Conservation (phyloP, 1,140 invertebrate genomes). For the Platorchestia sp. region DNA sequence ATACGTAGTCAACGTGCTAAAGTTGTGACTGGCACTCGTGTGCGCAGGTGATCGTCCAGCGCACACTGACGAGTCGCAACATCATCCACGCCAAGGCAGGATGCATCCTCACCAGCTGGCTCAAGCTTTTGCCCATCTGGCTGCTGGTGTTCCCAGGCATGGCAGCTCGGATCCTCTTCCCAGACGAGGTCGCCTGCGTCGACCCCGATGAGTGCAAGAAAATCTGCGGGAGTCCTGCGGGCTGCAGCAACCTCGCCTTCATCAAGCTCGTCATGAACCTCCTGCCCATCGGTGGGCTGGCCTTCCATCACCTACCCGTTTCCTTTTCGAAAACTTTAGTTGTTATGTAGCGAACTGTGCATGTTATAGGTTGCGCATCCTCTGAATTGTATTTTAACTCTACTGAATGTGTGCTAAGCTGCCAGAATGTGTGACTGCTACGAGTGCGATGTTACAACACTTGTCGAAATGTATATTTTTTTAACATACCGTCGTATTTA, state of each 20-base stretch:
- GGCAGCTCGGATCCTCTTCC: conserved; percentile 74
- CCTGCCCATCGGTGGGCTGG: conserved; percentile 71
- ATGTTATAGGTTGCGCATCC: not conserved
- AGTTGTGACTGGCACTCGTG: too few species aligned
- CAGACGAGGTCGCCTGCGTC: conserved; percentile 73
- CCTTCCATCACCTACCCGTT: not conserved
- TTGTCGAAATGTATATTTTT: too few species aligned
- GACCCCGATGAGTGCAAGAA: conserved; percentile 72
- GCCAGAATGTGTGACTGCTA: too few species aligned
- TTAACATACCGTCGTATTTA: too few species aligned
- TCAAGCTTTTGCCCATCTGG: conserved; percentile 76
- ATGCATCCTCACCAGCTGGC: conserved; percentile 74
- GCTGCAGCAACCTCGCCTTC: conserved; percentile 75
- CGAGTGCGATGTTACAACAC: too few species aligned
- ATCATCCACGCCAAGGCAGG: conserved; percentile 75
- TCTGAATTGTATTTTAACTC: not conserved
- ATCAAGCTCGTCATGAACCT: conserved; percentile 74
- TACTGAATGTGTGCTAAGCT: too few species aligned
- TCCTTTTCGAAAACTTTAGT: not conserved
- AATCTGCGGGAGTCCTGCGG: conserved; percentile 70
- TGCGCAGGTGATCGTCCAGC: conserved; percentile 75
- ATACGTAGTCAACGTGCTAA: too few species aligned
- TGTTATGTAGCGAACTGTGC: not conserved
- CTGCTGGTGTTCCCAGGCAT: conserved; percentile 76
- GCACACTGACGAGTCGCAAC: conserved; percentile 75